Evolutionary conservation across 1,140 invertebrate species (phyloP).

Genomic region (Drosophila varians): DNA sequence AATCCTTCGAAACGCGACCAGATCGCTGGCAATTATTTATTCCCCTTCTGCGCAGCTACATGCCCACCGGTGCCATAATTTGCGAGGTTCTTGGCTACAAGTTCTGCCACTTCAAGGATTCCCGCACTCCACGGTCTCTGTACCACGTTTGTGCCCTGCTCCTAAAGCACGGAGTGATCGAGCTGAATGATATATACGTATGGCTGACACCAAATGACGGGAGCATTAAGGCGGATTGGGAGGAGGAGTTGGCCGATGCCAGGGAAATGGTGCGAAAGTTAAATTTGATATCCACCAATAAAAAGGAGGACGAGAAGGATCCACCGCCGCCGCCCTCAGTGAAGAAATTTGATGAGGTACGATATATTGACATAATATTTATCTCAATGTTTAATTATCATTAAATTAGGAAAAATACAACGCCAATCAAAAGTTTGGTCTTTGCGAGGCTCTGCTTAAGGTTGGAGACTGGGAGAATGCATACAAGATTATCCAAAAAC

Average conservation of each 20-base stretch:
- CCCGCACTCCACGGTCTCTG: conserved; percentile 90
- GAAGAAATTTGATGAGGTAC: conserved; percentile 86
- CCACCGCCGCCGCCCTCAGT: conserved; percentile 86
- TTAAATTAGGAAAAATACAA: conserved; percentile 85
- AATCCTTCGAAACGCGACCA: conserved; percentile 96
- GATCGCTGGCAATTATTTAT: conserved; percentile 91
- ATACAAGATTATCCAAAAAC: conserved; percentile 89
- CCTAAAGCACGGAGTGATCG: conserved; percentile 93
- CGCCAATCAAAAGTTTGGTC: conserved; percentile 96
- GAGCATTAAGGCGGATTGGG: conserved; percentile 91
- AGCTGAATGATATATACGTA: conserved; percentile 94
- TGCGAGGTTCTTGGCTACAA: conserved; percentile 98
- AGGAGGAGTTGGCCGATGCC: conserved; percentile 92
- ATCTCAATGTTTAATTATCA: not conserved
- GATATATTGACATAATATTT: not conserved
- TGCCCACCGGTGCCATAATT: conserved; percentile 92
- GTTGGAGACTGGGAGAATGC: conserved; percentile 96
- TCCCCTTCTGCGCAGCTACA: conserved; percentile 92
- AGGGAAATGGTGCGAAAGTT: conserved; percentile 94
- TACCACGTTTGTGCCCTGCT: conserved; percentile 95
- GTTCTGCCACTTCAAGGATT: conserved; percentile 90
- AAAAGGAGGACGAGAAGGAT: conserved; percentile 90
- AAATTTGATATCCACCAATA: conserved; percentile 93
- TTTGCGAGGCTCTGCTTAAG: conserved; percentile 94
- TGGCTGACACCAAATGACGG: conserved; percentile 95